Evolutionary conservation across 2,888 invertebrate genomes (phyloP), one percentile per base, ranked within the genome.

Genomic region (Pinctada fucata): DNA sequence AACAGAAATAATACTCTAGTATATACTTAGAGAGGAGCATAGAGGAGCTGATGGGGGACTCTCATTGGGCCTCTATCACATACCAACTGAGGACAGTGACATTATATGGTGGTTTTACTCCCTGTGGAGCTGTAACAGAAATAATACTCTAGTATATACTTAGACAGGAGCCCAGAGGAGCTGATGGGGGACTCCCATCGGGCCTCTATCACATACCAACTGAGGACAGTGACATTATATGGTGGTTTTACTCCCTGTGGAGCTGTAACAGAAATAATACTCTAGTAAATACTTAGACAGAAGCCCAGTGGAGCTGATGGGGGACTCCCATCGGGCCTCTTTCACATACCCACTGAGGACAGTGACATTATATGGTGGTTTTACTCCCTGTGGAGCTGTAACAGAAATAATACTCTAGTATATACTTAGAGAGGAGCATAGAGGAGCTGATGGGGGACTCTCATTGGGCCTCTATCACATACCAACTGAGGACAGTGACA

Each of bases 351-450:
- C 91, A 65, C 82, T 84, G 52, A 88, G 75, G 47, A 88, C 86
- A 31, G 78, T 79, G 2, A 86, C 88, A 63, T 84, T 82, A 71
- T 80, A 83, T 0, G 91, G 91, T 2, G 87, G 82, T 10, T 82
- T 83, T 48, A 92, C 90, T n/a, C 89, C 90, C 71, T 83, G 83
- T 8, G 92, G 92, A 31, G 89, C 92, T 92, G 85, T 31, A 85
- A 80, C 66, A 31, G 45, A 63, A 47, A 76, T 8, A 31, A 50
- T 31, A 31, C 31, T 31, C 31, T 31, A 92, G 80, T 5, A 86
- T 83, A 82, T 88, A 91, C 76, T 84, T 82, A 13, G 88, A 85
- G 51, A 92, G 82, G 48, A 90, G 84, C 2, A 92, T 92, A 3
- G 91, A 88, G 6, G 87, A 88, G 67, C 87, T 87, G 31, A 82